A percentile compares a stretch with the other conserved stretches of the same genome.
These are phyloP conservation scores for Otis tarda DNA, from an alignment of 2,113 vertebrate species.

Conservation along the genomic window DNA sequence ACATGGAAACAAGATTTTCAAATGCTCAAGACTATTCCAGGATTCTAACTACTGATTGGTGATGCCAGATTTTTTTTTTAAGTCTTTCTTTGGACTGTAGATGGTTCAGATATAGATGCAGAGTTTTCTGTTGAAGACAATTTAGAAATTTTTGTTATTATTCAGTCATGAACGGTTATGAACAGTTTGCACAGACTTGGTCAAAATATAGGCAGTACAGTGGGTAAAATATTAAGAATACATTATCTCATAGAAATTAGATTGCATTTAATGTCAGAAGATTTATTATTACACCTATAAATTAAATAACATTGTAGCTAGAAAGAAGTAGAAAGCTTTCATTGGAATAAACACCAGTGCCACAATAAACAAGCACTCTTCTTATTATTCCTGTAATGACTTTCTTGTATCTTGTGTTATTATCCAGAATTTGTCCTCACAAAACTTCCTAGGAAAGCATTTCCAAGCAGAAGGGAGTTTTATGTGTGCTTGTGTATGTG, in stretches of 20 bases:
- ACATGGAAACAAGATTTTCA: neutral
- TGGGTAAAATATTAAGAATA: neutral
- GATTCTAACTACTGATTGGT: neutral
- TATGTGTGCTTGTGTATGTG: neutral
- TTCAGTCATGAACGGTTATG: neutral
- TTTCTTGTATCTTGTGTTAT: neutral
- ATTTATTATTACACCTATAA: neutral
- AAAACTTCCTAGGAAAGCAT: neutral
- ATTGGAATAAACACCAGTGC: neutral
- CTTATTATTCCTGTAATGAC: neutral
- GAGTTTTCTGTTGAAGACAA: neutral
- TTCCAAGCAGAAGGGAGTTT: neutral
- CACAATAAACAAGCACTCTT: neutral
- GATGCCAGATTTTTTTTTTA: neutral
- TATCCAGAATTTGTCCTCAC: rapidly evolving
- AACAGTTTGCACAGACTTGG: neutral
- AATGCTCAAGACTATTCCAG: neutral
- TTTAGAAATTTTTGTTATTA: neutral
- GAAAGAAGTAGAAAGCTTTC: neutral
- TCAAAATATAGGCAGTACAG: neutral
- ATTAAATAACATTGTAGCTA: neutral
- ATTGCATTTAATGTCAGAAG: neutral
- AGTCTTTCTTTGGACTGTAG: neutral
- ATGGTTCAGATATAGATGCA: neutral
- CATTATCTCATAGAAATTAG: neutral